Evolutionary conservation across 2,888 invertebrate genomes (phyloP).

Genomic region (Oligia strigilis): DNA sequence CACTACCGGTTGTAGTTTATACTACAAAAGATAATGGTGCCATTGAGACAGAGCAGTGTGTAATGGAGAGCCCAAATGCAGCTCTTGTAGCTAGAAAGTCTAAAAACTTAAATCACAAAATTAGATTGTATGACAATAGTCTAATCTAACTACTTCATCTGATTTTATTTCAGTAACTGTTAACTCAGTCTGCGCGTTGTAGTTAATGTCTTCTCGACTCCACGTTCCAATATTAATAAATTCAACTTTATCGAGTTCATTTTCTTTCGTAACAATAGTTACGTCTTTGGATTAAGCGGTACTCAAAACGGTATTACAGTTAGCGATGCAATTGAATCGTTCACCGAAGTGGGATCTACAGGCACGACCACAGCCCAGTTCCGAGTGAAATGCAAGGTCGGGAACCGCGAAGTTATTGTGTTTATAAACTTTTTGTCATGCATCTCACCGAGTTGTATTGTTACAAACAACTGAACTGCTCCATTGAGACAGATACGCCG

Average conservation of each 20-base stretch:
- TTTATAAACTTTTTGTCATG: slow-evolving; percentile 85
- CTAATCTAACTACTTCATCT: slow-evolving; percentile 4
- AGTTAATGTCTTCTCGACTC: slow-evolving; percentile 51
- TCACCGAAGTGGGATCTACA: slow-evolving; percentile 78
- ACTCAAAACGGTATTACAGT: slow-evolving; percentile 84
- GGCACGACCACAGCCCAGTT: slow-evolving; percentile 86
- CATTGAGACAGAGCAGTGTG: neutral
- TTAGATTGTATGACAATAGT: neutral
- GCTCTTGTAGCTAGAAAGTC: neutral
- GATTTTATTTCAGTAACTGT: slow-evolving; percentile 32
- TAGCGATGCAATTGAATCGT: slow-evolving; percentile 82
- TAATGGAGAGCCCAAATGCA: neutral
- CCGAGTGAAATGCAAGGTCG: slow-evolving; percentile 85
- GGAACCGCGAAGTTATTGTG: slow-evolving; percentile 83
- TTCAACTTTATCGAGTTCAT: slow-evolving; percentile 61
- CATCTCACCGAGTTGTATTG: slow-evolving; percentile 84
- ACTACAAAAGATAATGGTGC: neutral
- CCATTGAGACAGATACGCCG: slow-evolving; percentile 85
- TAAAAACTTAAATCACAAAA: neutral
- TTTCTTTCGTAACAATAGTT: slow-evolving; percentile 76
- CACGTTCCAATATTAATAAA: slow-evolving; percentile 60
- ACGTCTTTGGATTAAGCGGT: slow-evolving; percentile 81
- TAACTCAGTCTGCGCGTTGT: slow-evolving; percentile 17
- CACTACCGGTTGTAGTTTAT: neutral
- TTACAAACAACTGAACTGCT: slow-evolving; percentile 82